phyloP scores from a whole-genome alignment of 2,113 vertebrate genomes.

The Hiodon alosoides region DNA sequence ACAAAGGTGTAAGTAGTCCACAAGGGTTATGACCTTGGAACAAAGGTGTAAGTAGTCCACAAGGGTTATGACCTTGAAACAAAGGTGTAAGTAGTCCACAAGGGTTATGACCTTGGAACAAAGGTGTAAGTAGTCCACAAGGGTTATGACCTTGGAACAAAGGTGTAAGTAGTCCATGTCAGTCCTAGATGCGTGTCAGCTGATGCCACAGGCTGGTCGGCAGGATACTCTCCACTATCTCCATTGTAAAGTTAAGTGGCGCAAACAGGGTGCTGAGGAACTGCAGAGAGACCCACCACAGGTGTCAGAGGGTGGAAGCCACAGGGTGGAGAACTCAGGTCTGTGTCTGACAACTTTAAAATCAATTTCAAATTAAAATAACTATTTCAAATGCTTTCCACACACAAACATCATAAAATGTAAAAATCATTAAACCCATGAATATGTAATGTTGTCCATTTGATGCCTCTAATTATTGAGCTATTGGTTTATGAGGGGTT shows the following conservation, averaged over 20 bases:
- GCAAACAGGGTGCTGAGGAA: conserved; percentile 98
- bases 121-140: conserved; percentile 55
- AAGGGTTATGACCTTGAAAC: too few relatives aligned
- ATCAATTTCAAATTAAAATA: not conserved
- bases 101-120: too few relatives aligned
- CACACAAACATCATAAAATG: not conserved
- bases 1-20: too few relatives aligned
- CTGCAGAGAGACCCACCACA: conserved; percentile 50
- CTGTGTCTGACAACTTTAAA: too few relatives aligned
- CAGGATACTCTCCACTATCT: conserved; percentile 96
- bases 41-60: too few relatives aligned
- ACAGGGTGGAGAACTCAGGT: not conserved
- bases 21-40: too few relatives aligned
- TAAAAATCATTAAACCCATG: not conserved
- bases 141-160: conserved; percentile 72
- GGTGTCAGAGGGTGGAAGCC: not conserved
- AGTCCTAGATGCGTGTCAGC: conserved; percentile 82
- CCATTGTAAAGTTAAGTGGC: conserved; percentile 98
- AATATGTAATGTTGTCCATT: not conserved
- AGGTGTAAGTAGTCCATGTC: conserved; percentile 49
- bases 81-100: too few relatives aligned
- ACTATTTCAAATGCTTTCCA: not conserved
- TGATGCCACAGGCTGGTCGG: conserved; percentile 98
- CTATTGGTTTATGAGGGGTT: too few relatives aligned
- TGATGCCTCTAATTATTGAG: too few relatives aligned